Base-by-base conservation (phyloP, 2,113 vertebrate species). In the Dromiciops gliroides region DNA sequence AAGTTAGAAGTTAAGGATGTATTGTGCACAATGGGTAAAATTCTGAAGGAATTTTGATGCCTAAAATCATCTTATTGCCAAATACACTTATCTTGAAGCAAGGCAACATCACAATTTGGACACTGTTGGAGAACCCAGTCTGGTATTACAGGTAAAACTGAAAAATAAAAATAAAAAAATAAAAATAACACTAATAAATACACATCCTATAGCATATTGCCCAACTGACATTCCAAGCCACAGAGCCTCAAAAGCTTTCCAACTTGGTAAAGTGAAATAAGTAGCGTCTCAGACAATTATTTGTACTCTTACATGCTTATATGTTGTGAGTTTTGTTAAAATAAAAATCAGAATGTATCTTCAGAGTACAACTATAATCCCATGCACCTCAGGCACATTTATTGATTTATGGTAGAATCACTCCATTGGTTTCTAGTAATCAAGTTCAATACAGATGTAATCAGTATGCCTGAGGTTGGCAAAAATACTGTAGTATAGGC, bases 101-200 rank as follows among this genome's bases (percentile, higher is more conserved):
- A 98, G 99, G 98, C 99, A 99, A 99, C 98, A 97, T 97, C 98
- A 99, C 98, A 98, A 98, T 98, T 98, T 98, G 98, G 98, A 99
- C 98, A 98, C 98, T 97, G 98, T 98, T 97, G 98, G 98, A 98
- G 97, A 99, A 98, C 98, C 98, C 96, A 97, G 98, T 98, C 98
- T 98, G 98, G 98, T 98, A 98, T 98, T 98, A 99, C 97, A 99
- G 97, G 97, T 98, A 98, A 98, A 98, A 98, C 96, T 97, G 98
- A 97, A 97, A 98, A 98, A 98, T 94, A 93, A 94, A 89, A 97
- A 98, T 98, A 97, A 96, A 60, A 97, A 98, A 97, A 96, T 97
- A 98, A 98, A 98, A 98, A 98, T 97, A 97, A 97, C 98, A 98
- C 97, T 98, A 37, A 98, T 96, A 97, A 97, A 98, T 98, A 98